Evolutionary conservation across 1,140 invertebrate species (phyloP).

Genomic region (Cyclargus thomasi): DNA sequence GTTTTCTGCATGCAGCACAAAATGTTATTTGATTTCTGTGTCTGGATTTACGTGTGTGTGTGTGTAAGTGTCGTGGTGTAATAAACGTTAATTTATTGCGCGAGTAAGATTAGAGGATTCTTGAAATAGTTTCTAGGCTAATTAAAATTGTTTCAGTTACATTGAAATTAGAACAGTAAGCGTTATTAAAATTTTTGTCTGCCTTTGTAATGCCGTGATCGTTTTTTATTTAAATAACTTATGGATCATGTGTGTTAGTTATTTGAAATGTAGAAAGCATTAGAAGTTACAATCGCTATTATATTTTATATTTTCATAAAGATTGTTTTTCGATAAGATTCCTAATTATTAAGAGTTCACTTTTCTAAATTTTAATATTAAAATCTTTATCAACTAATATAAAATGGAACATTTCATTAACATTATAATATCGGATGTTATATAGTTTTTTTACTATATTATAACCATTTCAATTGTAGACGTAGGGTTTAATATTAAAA

Average conservation of each 20-base stretch:
- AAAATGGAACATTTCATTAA: too few relatives aligned
- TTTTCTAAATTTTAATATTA: neutral
- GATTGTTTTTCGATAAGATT: neutral
- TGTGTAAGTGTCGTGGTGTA: neutral
- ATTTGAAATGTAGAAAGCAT: neutral
- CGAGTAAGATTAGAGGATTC: slow-evolving; percentile 17
- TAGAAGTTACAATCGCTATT: neutral
- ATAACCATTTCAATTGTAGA: too few relatives aligned
- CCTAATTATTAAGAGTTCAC: neutral
- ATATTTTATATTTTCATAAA: neutral
- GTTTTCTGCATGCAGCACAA: neutral
- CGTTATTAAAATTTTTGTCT: slow-evolving; percentile 11
- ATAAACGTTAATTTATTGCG: slow-evolving; percentile 10
- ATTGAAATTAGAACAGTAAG: slow-evolving; percentile 9
- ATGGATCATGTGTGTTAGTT: neutral
- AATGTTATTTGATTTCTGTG: neutral
- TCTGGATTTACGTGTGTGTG: neutral
- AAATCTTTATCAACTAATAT: neutral
- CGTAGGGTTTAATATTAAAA: too few relatives aligned
- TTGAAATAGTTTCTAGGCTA: slow-evolving; percentile 12
- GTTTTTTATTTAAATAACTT: slow-evolving; percentile 17
- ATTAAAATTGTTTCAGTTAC: slow-evolving; percentile 17
- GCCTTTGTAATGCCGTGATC: slow-evolving; percentile 13
- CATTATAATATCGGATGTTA: too few relatives aligned
- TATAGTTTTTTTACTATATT: too few relatives aligned